These are phyloP conservation scores for Diceros bicornis DNA, from an alignment of 2,797 vertebrate species.

Conservation along the genomic window DNA sequence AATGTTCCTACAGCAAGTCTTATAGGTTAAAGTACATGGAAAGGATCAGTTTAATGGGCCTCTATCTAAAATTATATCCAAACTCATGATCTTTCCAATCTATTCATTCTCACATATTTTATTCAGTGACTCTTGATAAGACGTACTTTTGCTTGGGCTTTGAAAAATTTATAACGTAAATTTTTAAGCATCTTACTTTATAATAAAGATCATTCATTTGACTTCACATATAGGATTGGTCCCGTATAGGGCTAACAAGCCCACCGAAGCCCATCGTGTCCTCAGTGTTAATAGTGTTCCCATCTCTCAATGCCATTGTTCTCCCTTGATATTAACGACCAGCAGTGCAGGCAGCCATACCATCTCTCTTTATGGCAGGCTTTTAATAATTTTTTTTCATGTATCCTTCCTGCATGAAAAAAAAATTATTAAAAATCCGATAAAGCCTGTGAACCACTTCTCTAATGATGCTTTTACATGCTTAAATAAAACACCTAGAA, in stretches of 20 bases:
- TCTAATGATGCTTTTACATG: neutral
- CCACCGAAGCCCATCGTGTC: neutral
- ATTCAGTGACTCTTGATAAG: neutral
- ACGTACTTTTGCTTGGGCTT: neutral
- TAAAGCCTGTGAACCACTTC: neutral
- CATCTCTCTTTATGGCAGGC: neutral
- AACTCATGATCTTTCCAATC: neutral
- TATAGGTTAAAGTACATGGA: neutral
- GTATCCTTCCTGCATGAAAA: neutral
- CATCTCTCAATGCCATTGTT: neutral
- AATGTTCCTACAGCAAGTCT: neutral
- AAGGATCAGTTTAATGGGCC: neutral
- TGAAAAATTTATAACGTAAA: neutral
- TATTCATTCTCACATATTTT: neutral
- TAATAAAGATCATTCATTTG: neutral
- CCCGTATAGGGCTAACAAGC: neutral
- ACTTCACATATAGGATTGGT: neutral
- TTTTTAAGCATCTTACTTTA: constrained; percentile 37
- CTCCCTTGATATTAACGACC: neutral
- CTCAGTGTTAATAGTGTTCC: neutral
- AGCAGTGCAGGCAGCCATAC: rapidly evolving
- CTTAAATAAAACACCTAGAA: neutral
- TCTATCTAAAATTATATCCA: neutral
- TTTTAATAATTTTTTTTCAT: neutral
- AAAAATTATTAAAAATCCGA: neutral